A percentile compares a stretch with the other conserved stretches of the same genome.
Evolutionary conservation across 2,888 invertebrate species (phyloP).

Genomic region (Phymatocera aterrima): DNA sequence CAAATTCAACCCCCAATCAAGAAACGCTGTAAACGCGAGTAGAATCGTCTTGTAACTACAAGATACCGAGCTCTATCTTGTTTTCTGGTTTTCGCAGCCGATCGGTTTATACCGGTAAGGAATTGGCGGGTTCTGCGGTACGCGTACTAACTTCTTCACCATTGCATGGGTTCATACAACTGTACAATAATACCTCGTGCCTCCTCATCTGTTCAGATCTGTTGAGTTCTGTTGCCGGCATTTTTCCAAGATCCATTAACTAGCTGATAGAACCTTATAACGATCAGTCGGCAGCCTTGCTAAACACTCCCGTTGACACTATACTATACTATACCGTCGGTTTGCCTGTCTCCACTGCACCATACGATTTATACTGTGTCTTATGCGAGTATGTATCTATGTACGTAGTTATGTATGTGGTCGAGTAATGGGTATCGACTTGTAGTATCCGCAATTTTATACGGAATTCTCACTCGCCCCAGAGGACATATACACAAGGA

Average conservation of each 20-base stretch:
- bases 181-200: neutral
- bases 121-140: slow-evolving; percentile 6
- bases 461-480: neutral
- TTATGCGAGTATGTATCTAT: too few species aligned
- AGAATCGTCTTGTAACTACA: too few species aligned
- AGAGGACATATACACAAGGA: neutral
- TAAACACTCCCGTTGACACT: slow-evolving; percentile 4
- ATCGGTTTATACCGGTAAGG: neutral
- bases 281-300: slow-evolving; percentile 11
- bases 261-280: neutral
- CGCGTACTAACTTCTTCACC: neutral
- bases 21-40: too few species aligned
- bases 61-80: too few species aligned
- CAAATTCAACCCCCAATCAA: too few species aligned
- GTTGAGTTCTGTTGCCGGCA: too few species aligned
- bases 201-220: neutral
- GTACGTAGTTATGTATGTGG: too few species aligned
- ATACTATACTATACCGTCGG: too few species aligned
- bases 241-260: neutral
- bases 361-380: too few species aligned
- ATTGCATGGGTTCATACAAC: slow-evolving; percentile 5
- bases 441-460: neutral
- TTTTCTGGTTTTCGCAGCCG: neutral
- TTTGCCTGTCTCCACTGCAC: too few species aligned
- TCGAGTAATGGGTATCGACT: neutral